Evolutionary conservation across 2,888 invertebrate species (phyloP).

Genomic region (Tetropium fuscum): DNA sequence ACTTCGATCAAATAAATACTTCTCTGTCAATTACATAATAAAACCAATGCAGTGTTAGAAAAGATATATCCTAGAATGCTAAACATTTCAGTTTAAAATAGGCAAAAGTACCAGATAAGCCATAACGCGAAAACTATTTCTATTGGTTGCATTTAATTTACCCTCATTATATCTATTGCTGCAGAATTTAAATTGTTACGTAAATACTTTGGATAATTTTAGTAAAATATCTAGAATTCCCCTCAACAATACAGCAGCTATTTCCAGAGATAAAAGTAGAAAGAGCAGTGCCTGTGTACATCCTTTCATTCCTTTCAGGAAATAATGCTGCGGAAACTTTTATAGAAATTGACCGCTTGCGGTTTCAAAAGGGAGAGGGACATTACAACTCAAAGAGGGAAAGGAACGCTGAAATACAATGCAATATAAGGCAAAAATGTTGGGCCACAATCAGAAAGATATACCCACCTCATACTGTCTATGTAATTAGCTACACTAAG

Average conservation of each 20-base stretch:
- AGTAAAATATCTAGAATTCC: slow-evolving; percentile 47
- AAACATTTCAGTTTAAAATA: too few relatives aligned
- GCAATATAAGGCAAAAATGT: slow-evolving; percentile 9
- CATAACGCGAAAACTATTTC: background rate
- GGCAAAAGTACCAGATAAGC: background rate
- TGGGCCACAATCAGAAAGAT: slow-evolving; percentile 1
- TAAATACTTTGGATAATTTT: slow-evolving; percentile 45
- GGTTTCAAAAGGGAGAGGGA: slow-evolving; percentile 51
- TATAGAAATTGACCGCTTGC: slow-evolving; percentile 60
- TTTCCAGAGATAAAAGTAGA: slow-evolving; percentile 45
- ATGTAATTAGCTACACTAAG: too few relatives aligned
- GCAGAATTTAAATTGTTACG: slow-evolving; percentile 37
- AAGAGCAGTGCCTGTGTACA: slow-evolving; percentile 41
- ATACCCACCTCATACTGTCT: too few relatives aligned
- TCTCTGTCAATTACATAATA: background rate
- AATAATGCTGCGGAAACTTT: slow-evolving; percentile 60
- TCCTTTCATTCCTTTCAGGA: slow-evolving; percentile 52
- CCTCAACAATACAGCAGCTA: slow-evolving; percentile 42
- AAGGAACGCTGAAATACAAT: slow-evolving; percentile 37
- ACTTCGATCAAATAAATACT: too few relatives aligned
- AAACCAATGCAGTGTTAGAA: too few relatives aligned
- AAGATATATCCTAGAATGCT: too few relatives aligned
- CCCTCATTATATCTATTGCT: too few relatives aligned
- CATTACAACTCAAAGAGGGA: slow-evolving; percentile 32
- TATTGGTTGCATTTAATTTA: slow-evolving; percentile 12